Evolutionary conservation across 2,888 invertebrate genomes (phyloP).

Genomic region (Temnothorax ravouxi): DNA sequence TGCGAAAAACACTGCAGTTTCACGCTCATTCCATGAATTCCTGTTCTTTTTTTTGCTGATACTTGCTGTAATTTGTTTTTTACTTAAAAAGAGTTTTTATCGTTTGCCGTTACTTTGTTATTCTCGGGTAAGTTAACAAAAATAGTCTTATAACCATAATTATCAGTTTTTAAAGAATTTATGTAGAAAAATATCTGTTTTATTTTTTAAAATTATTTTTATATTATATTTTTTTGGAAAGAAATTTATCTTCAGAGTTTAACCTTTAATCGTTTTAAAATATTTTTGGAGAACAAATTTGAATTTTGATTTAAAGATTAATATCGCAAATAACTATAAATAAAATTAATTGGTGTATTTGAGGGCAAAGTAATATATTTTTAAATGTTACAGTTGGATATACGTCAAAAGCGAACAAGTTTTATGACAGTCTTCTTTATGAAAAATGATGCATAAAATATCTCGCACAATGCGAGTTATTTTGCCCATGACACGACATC

Average conservation of each 20-base stretch:
- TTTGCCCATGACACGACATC: neutral
- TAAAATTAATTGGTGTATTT: constrained; percentile 16
- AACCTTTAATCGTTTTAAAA: neutral
- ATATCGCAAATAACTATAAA: neutral
- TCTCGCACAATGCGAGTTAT: neutral
- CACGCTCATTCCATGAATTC: constrained; percentile 32
- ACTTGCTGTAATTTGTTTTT: constrained; percentile 26
- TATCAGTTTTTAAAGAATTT: neutral
- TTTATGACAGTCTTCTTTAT: neutral
- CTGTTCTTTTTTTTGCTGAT: neutral
- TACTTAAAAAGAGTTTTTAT: neutral
- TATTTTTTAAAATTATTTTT: too few species aligned
- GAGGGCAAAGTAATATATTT: constrained; percentile 5
- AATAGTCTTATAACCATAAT: too few species aligned
- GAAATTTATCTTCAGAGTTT: neutral
- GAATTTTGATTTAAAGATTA: neutral
- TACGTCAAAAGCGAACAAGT: neutral
- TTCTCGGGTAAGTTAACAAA: too few species aligned
- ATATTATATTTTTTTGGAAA: neutral
- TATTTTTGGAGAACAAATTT: neutral
- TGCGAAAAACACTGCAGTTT: constrained; percentile 26
- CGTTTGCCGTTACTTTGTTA: neutral
- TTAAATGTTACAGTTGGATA: neutral
- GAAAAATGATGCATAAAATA: constrained; percentile 13
- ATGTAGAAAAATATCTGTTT: neutral